Evolutionary conservation across 2,888 invertebrate genomes (phyloP).

Genomic region (Callyntrura sp.): DNA sequence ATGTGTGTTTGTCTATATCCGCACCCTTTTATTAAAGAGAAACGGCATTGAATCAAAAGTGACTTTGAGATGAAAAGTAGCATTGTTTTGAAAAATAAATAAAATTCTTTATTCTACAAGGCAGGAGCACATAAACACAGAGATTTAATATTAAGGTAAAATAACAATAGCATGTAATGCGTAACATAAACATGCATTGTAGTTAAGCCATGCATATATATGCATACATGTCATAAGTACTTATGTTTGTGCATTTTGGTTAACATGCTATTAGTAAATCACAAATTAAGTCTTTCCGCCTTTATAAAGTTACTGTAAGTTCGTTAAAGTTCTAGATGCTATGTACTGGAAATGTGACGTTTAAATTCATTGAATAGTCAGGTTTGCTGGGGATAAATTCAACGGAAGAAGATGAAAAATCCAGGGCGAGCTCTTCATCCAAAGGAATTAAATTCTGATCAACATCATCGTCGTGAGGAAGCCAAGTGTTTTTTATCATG

Average conservation of each 20-base stretch:
- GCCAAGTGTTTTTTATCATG: conserved; percentile 74
- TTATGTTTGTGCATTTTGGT: background rate
- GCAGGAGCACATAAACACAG: background rate
- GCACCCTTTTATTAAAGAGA: no score
- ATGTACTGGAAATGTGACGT: background rate
- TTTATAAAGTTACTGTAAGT: background rate
- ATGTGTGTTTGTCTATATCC: no score
- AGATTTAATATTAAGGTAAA: background rate
- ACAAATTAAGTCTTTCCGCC: background rate
- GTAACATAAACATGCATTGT: background rate
- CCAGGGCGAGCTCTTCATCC: background rate
- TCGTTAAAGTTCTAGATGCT: background rate
- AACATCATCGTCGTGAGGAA: background rate
- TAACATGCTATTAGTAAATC: background rate
- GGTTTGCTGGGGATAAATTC: background rate
- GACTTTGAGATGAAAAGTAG: background rate
- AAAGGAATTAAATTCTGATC: background rate
- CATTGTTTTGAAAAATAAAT: background rate
- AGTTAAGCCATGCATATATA: no score
- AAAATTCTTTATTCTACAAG: background rate
- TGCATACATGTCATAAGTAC: background rate
- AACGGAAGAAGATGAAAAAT: background rate
- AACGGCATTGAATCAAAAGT: no score
- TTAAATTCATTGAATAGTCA: background rate
- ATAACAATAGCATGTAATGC: background rate